phyloP scores from a whole-genome alignment of 2,113 vertebrate genomes.

The Cettia cetti region DNA sequence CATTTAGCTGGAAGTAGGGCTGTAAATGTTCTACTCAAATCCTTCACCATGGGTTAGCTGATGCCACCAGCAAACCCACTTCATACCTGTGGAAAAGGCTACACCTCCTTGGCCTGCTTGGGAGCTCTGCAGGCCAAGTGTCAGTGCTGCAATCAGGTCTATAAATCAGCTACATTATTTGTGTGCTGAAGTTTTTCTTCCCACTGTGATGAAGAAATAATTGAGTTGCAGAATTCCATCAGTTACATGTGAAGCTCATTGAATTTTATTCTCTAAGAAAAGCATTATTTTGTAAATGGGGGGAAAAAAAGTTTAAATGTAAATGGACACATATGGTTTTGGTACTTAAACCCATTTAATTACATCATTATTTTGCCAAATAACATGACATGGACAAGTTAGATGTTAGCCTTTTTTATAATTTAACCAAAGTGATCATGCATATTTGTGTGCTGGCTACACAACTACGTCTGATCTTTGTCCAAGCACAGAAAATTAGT shows the following conservation, averaged over 20 bases:
- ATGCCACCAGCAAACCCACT: neutral
- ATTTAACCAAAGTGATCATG: neutral
- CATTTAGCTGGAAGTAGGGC: neutral
- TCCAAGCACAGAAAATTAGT: neutral
- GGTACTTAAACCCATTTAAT: conserved; percentile 23
- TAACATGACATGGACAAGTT: conserved; percentile 31
- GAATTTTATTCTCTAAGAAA: conserved; percentile 6
- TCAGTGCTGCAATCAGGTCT: neutral
- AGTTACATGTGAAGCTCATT: conserved; percentile 6
- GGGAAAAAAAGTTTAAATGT: neutral
- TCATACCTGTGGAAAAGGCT: conserved; percentile 5
- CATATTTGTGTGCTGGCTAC: neutral
- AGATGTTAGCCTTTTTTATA: conserved; percentile 22
- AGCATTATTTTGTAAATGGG: neutral
- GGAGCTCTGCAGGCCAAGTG: neutral
- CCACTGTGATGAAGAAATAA: conserved; percentile 41
- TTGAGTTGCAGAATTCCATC: neutral
- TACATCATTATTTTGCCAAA: conserved; percentile 33
- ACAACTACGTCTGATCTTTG: neutral
- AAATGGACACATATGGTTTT: conserved; percentile 27
- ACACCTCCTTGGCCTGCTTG: neutral
- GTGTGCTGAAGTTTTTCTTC: conserved; percentile 7
- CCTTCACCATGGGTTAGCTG: neutral
- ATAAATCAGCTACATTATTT: conserved; percentile 4
- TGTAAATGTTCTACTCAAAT: neutral